Evolutionary conservation across 2,797 vertebrate species (phyloP), one percentile per base, ranked within the genome.

Genomic region (Avahi laniger): DNA sequence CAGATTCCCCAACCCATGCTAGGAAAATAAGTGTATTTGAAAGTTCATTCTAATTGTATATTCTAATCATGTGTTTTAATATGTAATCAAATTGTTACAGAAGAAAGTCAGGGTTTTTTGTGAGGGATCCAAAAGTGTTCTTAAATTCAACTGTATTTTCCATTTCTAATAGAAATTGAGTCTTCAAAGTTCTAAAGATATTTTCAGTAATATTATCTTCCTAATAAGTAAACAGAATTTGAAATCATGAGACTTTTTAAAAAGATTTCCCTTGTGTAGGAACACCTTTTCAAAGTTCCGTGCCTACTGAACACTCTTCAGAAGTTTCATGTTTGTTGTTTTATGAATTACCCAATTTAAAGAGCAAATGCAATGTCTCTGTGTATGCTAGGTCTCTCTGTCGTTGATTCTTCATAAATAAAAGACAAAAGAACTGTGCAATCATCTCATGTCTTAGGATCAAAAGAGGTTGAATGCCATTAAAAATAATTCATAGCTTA

Each of bases 361-460:
- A 89, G 17, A 10, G 13, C 4, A 83, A 63, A 8, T 48, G 1
- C 28, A 48, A 41, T 46, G 7, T 26, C 14, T 93, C 4, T 86
- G n/a, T 20, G 48, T 46, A 15, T 75, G 1, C 20, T 95, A 7
- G 12, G 10, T 92, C 20, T 91, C 89, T 97, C 67, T 93, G 3
- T 13, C 92, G 28, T 85, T 46, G 65, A 48, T 48, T 95, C 61
- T 97, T 97, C 59, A 79, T 76, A 46, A 95, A 38, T 52, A 98
- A 93, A 52, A 18, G 13, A 86, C 81, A 94, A 95, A 96, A 76
- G 2, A 93, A 79, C 67, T 15, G 43, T 67, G 61, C 75, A 26
- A 63, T 89, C 70, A 94, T 85, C 2, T 43, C 82, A 63, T 48
- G 1, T 14, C 33, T 73, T 91, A 57, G 26, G 73, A 30, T 57